Evolutionary conservation across 2,113 vertebrate genomes (phyloP), one percentile per base, ranked within the genome.

Genomic region (Sarotherodon lohbergeri): DNA sequence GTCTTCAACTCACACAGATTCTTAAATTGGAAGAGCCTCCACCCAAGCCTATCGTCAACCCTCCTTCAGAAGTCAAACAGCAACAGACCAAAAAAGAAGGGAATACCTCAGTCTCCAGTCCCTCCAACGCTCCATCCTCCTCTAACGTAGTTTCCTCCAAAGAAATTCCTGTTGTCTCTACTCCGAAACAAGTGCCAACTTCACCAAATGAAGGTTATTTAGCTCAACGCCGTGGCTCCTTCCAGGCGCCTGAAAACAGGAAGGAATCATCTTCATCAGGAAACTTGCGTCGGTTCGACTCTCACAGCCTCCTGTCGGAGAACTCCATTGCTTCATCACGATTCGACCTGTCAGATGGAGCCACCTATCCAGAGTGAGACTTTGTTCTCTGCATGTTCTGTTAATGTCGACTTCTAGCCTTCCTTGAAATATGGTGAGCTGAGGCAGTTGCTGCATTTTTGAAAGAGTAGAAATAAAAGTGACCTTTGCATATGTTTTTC

Each of bases 251-350:
- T 0, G 71, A 48, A 29, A 76, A 11, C 71, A 0, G 24, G 9
- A 76, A 29, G 43, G 22, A 10, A 11, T 76, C 24, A 7, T 48
- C 71, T 19, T 76, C 3, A 48, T 48, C 24, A 0, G 1, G 3
- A 2, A 76, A 76, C 24, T 17, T 76, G 71, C 71, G 95, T 1
- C 95, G 95, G 6, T 96, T 90, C 2, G 95, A 97, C 92, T 96
- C 96, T 22, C 96, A 97, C 94, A 99, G 98, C 89, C 89, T 98
- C 82, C 90, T 97, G 52, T 99, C 98, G 0, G 97, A 98, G 61
- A 98, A 97, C 93, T 98, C 98, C 36, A 94, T 98, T 54, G 96
- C 97, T 32, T 98, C 97, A 6, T 99, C 98, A 9, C 97, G 97
- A 92, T 98, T 98, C 24, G 98, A 99, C 93, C 84, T 98, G 54